Conservation (phyloP, 2,797 vertebrate genomes). For the Fratercula arctica region DNA sequence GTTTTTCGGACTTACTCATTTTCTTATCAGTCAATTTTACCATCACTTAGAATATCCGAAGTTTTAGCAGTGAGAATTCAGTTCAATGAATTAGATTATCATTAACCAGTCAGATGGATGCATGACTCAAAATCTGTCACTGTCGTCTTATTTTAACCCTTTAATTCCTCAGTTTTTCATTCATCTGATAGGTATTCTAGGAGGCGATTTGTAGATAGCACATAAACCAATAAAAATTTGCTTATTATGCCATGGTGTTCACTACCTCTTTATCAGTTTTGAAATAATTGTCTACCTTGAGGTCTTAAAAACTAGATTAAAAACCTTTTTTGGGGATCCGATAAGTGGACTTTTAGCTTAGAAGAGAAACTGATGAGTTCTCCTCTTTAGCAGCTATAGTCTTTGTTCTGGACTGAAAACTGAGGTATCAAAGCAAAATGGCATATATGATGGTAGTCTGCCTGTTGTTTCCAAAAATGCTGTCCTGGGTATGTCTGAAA, state of each 20-base stretch:
- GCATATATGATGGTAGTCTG: not conserved
- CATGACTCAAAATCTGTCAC: not conserved
- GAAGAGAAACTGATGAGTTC: not conserved
- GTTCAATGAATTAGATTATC: not conserved
- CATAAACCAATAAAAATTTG: not conserved
- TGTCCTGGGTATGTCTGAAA: not conserved
- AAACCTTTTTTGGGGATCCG: fast-evolving
- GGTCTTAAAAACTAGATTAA: not conserved
- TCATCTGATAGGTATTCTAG: not conserved
- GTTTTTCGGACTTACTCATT: not conserved
- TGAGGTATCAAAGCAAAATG: not conserved
- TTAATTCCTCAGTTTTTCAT: not conserved
- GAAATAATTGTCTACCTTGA: not conserved
- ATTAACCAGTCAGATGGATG: not conserved
- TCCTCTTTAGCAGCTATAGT: not conserved
- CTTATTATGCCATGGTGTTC: not conserved
- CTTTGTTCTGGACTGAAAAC: not conserved
- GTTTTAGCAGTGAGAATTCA: not conserved
- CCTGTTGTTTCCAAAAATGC: not conserved
- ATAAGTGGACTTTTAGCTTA: not conserved
- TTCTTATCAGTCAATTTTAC: not conserved
- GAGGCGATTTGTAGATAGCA: not conserved
- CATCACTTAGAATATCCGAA: not conserved
- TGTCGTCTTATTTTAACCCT: not conserved
- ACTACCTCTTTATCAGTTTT: not conserved